Conservation (phyloP, 2,797 vertebrate species). For the Dipus sagitta region DNA sequence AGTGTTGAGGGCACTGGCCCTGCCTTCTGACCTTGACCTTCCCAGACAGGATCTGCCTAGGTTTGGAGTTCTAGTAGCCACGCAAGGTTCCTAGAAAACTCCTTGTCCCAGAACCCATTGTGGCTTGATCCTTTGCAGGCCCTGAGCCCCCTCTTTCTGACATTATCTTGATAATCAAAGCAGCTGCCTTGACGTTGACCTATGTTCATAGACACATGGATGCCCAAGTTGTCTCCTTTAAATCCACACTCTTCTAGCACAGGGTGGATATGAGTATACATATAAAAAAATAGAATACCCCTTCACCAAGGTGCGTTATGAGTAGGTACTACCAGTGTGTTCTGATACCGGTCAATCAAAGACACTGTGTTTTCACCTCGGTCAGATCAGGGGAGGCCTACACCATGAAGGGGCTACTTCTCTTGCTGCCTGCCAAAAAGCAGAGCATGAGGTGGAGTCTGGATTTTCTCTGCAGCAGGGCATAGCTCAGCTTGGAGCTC, state of each 20-base stretch:
- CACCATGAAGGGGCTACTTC: too few species aligned
- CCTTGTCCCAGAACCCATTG: accelerated
- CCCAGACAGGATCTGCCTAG: background rate
- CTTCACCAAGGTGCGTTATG: accelerated
- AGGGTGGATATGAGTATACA: background rate
- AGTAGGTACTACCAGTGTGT: too few species aligned
- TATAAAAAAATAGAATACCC: background rate
- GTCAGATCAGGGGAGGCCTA: background rate
- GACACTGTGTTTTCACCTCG: background rate
- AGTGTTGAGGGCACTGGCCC: background rate
- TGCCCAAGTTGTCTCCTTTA: background rate
- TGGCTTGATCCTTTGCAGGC: accelerated
- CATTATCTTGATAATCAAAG: background rate
- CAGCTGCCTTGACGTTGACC: background rate
- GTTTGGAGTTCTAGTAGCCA: background rate
- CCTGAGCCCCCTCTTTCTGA: background rate
- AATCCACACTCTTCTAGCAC: background rate
- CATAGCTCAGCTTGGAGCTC: too few species aligned
- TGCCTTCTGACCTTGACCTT: background rate
- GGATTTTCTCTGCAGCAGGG: background rate
- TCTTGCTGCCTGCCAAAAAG: background rate
- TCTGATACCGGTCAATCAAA: background rate
- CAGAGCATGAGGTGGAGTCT: background rate
- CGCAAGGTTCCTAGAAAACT: background rate
- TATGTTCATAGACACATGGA: too few species aligned